Evolutionary conservation across 2,113 vertebrate species (phyloP).

Genomic region (Mustelus asterias): DNA sequence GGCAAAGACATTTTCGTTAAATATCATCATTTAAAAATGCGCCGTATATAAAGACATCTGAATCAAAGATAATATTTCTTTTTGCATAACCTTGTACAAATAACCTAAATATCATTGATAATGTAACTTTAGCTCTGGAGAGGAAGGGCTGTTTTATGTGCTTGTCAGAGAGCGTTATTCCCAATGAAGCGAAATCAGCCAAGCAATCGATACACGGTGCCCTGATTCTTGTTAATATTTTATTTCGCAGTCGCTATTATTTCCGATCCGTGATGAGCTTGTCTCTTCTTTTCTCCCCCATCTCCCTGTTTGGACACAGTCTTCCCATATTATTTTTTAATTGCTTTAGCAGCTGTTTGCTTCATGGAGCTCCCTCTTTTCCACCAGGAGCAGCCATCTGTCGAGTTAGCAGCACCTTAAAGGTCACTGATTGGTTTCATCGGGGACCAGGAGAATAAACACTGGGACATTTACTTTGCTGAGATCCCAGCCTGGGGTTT

Average conservation of each 20-base stretch:
- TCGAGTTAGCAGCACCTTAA: constrained; percentile 79
- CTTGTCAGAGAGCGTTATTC: constrained; percentile 25
- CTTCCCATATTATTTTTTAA: constrained; percentile 79
- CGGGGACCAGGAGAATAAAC: constrained; percentile 49
- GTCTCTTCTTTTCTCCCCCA: constrained; percentile 48
- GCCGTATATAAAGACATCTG: not conserved
- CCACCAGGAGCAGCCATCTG: constrained; percentile 78
- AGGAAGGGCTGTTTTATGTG: not conserved
- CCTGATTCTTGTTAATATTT: constrained; percentile 32
- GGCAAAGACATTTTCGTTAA: not conserved
- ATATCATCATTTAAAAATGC: not conserved
- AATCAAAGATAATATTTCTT: constrained; percentile 4
- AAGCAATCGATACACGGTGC: constrained; percentile 30
- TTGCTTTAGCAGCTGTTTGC: constrained; percentile 72
- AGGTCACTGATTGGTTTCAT: constrained; percentile 68
- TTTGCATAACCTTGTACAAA: constrained; percentile 7
- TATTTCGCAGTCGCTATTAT: constrained; percentile 36
- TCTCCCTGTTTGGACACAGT: constrained; percentile 69
- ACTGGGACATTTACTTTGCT: constrained; percentile 33
- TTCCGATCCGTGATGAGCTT: constrained; percentile 65
- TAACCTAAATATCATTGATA: not conserved
- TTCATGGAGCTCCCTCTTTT: constrained; percentile 63
- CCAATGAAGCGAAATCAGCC: constrained; percentile 32
- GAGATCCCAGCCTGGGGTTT: not conserved
- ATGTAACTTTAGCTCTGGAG: not conserved